A percentile compares a stretch with the other conserved stretches of the same genome.
These are phyloP conservation scores for Mormyrops boulengeri DNA, from an alignment of 2,797 vertebrate species.

Conservation along the genomic window DNA sequence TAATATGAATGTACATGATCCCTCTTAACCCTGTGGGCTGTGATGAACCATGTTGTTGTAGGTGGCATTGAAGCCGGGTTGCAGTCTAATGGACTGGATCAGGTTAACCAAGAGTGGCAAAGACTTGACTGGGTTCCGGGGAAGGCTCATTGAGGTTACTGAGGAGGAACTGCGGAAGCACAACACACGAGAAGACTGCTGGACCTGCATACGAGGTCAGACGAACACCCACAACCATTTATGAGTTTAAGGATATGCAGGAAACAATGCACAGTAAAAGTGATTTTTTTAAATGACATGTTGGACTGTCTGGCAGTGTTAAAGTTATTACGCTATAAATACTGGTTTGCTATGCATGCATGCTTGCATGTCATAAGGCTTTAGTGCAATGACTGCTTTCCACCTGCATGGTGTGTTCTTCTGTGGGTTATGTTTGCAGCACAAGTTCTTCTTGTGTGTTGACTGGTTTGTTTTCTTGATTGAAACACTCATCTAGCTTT, in stretches of 20 bases:
- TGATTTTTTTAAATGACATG: not conserved
- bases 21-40: not conserved
- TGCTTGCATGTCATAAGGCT: not conserved
- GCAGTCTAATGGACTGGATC: conserved; percentile 98
- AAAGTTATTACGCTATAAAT: not conserved
- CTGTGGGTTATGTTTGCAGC: not conserved
- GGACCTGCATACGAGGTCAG: conserved; percentile 93
- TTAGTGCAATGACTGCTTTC: not conserved
- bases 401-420: not conserved
- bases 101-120: conserved; percentile 83
- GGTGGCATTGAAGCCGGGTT: conserved; percentile 88
- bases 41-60: conserved; percentile 35
- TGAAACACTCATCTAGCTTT: not conserved
- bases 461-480: not conserved
- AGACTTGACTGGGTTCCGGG: conserved; percentile 81
- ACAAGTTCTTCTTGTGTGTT: not conserved
- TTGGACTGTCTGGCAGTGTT: not conserved
- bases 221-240: not conserved
- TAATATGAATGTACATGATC: not conserved
- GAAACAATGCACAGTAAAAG: not conserved
- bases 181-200: conserved; percentile 82
- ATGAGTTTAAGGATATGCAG: not conserved
- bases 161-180: conserved; percentile 85
- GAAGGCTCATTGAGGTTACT: conserved; percentile 77
- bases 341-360: not conserved